Conservation (phyloP, 2,888 invertebrate genomes). For the Latrodectus elegans region DNA sequence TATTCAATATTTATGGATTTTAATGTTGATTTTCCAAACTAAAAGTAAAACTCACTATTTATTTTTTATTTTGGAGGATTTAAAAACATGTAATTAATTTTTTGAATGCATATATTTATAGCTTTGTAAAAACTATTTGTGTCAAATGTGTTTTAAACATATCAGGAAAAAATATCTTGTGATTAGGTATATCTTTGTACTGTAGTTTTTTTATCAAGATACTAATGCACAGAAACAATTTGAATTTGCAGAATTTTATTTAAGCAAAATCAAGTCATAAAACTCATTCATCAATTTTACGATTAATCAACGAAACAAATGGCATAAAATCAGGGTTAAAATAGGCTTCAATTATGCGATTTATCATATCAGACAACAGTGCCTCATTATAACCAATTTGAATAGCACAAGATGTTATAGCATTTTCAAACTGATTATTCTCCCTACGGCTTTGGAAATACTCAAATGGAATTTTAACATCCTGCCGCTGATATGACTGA, state of each 20-base stretch:
- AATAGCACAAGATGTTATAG: constrained; percentile 81
- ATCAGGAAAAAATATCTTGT: no score
- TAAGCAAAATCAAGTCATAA: constrained; percentile 8
- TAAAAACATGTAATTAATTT: no score
- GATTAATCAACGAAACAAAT: constrained; percentile 86
- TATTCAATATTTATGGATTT: no score
- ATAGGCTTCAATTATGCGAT: constrained; percentile 74
- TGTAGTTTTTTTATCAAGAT: no score
- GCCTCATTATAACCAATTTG: constrained; percentile 83
- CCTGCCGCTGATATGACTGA: constrained; percentile 79
- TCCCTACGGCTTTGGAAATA: constrained; percentile 77
- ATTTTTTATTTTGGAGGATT: no score
- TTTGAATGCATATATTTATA: no score
- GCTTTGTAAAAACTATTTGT: no score
- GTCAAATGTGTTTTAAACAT: no score
- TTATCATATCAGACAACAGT: constrained; percentile 80
- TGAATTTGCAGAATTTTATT: constrained; percentile 22
- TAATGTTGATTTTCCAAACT: no score
- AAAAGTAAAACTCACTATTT: no score
- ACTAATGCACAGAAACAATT: not conserved
- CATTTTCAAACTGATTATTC: constrained; percentile 73
- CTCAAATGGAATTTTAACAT: constrained; percentile 85
- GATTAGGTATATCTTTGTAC: no score
- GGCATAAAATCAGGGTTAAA: constrained; percentile 83
- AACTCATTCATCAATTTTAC: constrained; percentile 79